Evolutionary conservation across 2,113 vertebrate species (phyloP).

Genomic region (Brachypteracias leptosomus): DNA sequence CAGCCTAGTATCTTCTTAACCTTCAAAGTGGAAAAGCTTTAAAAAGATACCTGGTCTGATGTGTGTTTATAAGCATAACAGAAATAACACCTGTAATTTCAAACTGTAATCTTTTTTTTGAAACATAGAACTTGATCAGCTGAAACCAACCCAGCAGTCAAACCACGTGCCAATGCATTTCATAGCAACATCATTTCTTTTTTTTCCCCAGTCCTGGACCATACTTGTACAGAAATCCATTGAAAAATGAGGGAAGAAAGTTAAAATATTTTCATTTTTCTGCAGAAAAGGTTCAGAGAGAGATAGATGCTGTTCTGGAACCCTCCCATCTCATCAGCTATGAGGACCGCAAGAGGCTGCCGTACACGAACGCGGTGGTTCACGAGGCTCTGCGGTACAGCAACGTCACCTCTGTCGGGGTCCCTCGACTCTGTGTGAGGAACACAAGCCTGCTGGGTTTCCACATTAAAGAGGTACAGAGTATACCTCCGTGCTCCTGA

Average conservation of each 20-base stretch:
- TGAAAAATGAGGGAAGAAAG: fast-evolving
- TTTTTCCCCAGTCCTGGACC: fast-evolving
- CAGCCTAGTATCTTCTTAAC: not conserved
- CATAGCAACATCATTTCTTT: not conserved
- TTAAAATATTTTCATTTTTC: not conserved
- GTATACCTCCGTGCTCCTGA: not conserved
- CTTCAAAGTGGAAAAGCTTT: not conserved
- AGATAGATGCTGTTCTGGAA: constrained; percentile 48
- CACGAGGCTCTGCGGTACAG: constrained; percentile 56
- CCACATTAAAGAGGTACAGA: constrained; percentile 58
- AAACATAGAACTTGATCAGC: not conserved
- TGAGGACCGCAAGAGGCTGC: constrained; percentile 47
- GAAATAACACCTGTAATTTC: not conserved
- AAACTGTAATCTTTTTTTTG: not conserved
- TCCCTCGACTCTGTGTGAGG: constrained; percentile 35
- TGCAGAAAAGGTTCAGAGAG: constrained; percentile 62
- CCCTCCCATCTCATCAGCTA: constrained; percentile 29
- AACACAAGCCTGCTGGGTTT: constrained; percentile 16
- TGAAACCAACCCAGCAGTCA: not conserved
- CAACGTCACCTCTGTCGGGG: constrained; percentile 21
- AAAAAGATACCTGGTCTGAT: not conserved
- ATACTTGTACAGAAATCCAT: not conserved
- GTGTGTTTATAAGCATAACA: not conserved
- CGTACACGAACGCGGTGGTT: constrained; percentile 59
- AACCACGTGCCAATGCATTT: fast-evolving